Percentiles rank a stretch among this genome's conserved stretches.
These are phyloP conservation scores for Podargus strigoides DNA, from an alignment of 2,797 vertebrate genomes.

Conservation along the genomic window DNA sequence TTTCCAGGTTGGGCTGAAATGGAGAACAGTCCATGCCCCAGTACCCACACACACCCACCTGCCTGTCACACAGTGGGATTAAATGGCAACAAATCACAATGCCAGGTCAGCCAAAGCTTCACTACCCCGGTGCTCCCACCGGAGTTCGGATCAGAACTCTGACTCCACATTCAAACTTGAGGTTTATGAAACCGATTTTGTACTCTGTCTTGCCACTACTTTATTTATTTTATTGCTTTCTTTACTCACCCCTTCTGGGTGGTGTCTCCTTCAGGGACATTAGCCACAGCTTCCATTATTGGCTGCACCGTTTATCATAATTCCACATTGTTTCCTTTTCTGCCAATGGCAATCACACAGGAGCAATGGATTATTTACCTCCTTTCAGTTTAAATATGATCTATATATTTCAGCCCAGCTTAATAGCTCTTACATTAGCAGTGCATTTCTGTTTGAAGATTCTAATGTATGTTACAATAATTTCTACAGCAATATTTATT, in stretches of 20 bases:
- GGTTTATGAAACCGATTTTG: background rate
- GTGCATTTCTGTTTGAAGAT: background rate
- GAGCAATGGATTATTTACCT: slow-evolving; percentile 31
- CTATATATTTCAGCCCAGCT: background rate
- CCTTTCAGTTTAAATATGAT: slow-evolving; percentile 23
- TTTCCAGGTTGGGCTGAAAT: background rate
- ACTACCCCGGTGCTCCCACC: background rate
- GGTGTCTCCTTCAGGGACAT: background rate
- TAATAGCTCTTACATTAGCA: background rate
- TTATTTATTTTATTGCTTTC: slow-evolving; percentile 16
- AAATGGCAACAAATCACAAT: background rate
- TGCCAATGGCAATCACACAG: slow-evolving; percentile 10
- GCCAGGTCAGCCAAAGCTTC: background rate
- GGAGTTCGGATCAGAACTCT: background rate
- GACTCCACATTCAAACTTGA: background rate
- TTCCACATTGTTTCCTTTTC: background rate
- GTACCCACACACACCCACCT: background rate
- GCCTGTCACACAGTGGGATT: background rate
- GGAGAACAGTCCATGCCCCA: background rate
- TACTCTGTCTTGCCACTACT: background rate
- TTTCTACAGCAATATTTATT: slow-evolving; percentile 4
- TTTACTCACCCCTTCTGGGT: background rate
- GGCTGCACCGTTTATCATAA: background rate
- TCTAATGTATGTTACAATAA: background rate
- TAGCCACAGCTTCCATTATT: background rate